phyloP scores from a whole-genome alignment of 2,888 invertebrate species.

The Bimastos eiseni region DNA sequence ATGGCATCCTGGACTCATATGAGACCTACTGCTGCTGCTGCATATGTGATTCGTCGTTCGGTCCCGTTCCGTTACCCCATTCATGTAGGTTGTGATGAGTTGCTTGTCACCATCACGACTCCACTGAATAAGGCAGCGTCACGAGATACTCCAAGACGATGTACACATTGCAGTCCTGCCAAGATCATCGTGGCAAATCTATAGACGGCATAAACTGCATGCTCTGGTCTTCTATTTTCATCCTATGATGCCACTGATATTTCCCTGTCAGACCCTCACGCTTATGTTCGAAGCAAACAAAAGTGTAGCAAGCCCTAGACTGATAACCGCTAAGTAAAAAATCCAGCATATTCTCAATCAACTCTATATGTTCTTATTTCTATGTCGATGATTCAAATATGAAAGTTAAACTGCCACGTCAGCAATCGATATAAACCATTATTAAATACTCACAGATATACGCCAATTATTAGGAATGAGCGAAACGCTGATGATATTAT shows the following conservation, averaged over 20 bases:
- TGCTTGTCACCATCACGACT: not conserved
- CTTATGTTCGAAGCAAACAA: not conserved
- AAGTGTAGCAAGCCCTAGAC: not conserved
- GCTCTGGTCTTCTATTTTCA: not conserved
- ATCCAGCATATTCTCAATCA: no score
- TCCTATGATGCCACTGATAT: not conserved
- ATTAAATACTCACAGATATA: not conserved
- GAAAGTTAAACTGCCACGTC: not conserved
- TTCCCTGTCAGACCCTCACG: not conserved
- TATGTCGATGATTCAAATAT: no score
- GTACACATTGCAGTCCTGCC: not conserved
- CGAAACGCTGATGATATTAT: no score
- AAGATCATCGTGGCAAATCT: not conserved
- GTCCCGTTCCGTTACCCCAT: not conserved
- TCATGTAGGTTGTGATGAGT: constrained; percentile 13
- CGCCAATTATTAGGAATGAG: no score
- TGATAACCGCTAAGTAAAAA: not conserved
- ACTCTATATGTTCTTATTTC: not conserved
- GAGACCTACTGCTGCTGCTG: not conserved
- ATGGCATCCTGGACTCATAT: not conserved
- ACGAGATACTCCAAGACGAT: not conserved
- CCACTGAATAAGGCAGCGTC: constrained; percentile 1
- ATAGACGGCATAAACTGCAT: not conserved
- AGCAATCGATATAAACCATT: not conserved
- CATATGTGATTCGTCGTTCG: not conserved